phyloP scores from a whole-genome alignment of 2,113 vertebrate species.

The Sebastes fasciatus region DNA sequence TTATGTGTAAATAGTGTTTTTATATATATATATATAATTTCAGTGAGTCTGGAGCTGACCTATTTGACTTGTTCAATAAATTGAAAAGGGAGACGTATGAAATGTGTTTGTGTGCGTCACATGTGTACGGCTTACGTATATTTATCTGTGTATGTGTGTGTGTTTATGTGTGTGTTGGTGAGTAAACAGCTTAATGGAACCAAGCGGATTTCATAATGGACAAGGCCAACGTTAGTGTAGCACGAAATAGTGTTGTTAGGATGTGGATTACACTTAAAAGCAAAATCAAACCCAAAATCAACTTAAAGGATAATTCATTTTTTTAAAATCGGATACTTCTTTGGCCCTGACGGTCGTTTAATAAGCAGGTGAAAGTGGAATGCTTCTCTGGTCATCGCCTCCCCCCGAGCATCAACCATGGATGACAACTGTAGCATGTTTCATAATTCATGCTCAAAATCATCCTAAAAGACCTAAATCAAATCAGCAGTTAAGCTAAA shows the following conservation, averaged over 20 bases:
- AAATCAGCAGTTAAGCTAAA: conserved; percentile 69
- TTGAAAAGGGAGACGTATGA: conserved; percentile 35
- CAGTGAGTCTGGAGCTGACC: conserved; percentile 35
- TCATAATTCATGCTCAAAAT: conserved; percentile 30
- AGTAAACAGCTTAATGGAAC: conserved; percentile 78
- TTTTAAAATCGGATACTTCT: conserved; percentile 43
- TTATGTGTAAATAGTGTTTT: conserved; percentile 90
- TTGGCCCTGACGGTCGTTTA: conserved; percentile 35
- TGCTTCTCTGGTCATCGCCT: conserved; percentile 11
- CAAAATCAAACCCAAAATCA: conserved; percentile 74
- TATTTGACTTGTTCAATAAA: conserved; percentile 42
- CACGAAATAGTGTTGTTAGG: conserved; percentile 59
- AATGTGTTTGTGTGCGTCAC: conserved; percentile 21
- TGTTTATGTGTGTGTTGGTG: conserved; percentile 16
- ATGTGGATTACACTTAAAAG: conserved; percentile 75
- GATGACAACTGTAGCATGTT: background rate
- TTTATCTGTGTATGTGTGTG: conserved; percentile 26
- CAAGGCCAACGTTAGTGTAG: conserved; percentile 59
- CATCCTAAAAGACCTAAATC: conserved; percentile 67
- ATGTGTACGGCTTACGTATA: conserved; percentile 44
- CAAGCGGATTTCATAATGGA: conserved; percentile 79
- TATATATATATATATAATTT: conserved; percentile 80
- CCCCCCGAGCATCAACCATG: conserved; percentile 4
- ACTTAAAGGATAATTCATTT: conserved; percentile 67
- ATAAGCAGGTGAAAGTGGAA: conserved; percentile 54